Percentiles rank a stretch among this genome's conserved stretches.
Evolutionary conservation across 2,797 vertebrate species (phyloP).

Genomic region (Calcarius lapponicus): DNA sequence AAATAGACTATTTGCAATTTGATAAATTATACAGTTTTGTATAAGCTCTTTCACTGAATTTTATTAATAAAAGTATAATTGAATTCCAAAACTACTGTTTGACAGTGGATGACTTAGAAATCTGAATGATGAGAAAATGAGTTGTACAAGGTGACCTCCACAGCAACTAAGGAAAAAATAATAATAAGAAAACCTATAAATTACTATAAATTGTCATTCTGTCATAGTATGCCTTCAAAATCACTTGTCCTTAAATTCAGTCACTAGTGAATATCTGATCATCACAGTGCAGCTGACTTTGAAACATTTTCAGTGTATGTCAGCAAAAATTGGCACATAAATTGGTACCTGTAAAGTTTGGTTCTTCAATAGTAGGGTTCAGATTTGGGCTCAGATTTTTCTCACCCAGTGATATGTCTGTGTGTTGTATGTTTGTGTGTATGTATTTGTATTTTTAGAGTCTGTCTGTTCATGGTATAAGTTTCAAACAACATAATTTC

Average conservation of each 20-base stretch:
- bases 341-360: background rate
- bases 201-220: constrained; percentile 1
- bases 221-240: background rate
- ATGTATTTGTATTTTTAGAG: background rate
- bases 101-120: background rate
- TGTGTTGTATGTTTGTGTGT: background rate
- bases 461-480: background rate
- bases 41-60: background rate
- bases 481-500: background rate
- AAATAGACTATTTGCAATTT: background rate
- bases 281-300: background rate
- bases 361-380: background rate
- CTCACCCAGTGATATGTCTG: background rate
- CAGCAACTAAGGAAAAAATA: background rate
- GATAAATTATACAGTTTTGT: background rate
- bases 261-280: background rate
- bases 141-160: no score
- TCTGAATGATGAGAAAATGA: background rate
- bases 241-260: background rate
- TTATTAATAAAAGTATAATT: background rate
- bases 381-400: background rate
- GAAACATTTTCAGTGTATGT: background rate
- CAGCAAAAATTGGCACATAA: background rate
- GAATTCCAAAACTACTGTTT: constrained; percentile 12
- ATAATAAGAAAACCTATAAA: background rate